Evolutionary conservation across 92 coral and sea anemone species (phyloP).

Genomic region (Umimayanthus chanpuru): DNA sequence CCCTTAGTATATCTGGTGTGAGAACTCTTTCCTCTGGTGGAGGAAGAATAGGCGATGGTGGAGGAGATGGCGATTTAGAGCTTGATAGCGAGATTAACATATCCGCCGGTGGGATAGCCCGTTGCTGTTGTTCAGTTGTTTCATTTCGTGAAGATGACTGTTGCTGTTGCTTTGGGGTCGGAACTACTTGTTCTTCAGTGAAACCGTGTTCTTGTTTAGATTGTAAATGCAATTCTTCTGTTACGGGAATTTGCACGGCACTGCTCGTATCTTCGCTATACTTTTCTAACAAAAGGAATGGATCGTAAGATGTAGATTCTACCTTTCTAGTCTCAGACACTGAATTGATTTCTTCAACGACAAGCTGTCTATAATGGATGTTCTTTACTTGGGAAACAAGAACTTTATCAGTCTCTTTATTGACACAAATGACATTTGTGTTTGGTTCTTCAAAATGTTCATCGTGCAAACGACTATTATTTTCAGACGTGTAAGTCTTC

Average conservation of each 20-base stretch:
- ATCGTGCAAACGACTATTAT: not conserved
- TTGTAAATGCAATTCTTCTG: not conserved
- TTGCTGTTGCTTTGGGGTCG: not conserved
- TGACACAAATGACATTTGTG: not conserved
- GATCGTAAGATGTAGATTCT: constrained; percentile 11
- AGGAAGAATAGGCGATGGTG: constrained; percentile 26
- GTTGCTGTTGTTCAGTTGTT: not conserved
- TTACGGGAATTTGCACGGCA: not conserved
- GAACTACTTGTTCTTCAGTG: constrained; percentile 17
- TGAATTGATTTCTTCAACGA: constrained; percentile 22
- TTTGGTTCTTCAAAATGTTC: not conserved
- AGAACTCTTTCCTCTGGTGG: constrained; percentile 32
- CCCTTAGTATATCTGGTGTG: constrained; percentile 11
- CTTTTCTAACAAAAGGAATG: constrained; percentile 14
- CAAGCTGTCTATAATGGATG: not conserved
- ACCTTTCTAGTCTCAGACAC: not conserved
- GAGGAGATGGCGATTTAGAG: constrained; percentile 32
- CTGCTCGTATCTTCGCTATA: constrained; percentile 6
- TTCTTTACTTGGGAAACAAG: not conserved
- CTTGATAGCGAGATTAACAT: not conserved
- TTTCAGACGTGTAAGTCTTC: not conserved
- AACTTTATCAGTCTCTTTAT: not conserved
- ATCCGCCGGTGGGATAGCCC: not conserved
- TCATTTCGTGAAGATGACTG: not conserved
- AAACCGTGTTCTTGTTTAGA: not conserved